Conservation (phyloP, 2,888 invertebrate species). For the Clunio marinus region DNA sequence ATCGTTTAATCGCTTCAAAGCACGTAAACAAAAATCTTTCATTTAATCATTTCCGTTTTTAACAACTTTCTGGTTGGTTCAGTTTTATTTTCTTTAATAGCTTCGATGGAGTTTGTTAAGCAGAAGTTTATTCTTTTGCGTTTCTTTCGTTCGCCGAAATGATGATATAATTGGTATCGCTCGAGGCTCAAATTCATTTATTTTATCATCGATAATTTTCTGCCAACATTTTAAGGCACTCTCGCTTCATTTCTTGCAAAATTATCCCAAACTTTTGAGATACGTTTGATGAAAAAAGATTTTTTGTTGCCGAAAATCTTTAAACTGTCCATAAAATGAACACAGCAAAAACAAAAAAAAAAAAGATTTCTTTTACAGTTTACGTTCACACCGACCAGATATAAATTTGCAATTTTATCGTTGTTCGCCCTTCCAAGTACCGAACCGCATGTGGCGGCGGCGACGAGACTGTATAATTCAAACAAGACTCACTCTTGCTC, state of each 20-base stretch:
- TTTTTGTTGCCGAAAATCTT: not conserved
- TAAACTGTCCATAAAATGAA: not conserved
- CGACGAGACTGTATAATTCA: constrained; percentile 11
- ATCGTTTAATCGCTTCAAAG: not conserved
- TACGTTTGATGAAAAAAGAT: not conserved
- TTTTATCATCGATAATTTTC: constrained; percentile 27
- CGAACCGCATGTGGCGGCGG: not conserved
- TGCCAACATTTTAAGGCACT: no score
- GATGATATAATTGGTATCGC: constrained; percentile 28
- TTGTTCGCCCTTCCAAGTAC: constrained; percentile 12
- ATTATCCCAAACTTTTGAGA: not conserved
- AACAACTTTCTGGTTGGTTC: constrained; percentile 21
- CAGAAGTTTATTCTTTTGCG: not conserved
- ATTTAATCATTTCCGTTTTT: constrained; percentile 30
- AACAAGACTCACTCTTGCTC: not conserved
- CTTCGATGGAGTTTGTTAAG: not conserved
- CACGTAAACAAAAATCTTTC: not conserved
- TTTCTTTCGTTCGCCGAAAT: constrained; percentile 6
- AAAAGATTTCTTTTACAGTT: constrained; percentile 1
- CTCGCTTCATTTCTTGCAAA: not conserved
- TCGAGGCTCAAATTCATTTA: constrained; percentile 13
- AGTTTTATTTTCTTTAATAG: not conserved
- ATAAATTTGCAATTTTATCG: not conserved
- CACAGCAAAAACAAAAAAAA: not conserved
- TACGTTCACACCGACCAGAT: not conserved